Percentiles rank a stretch among this genome's conserved stretches.
phyloP scores from a whole-genome alignment of 2,113 vertebrate species.

The Burhinus bistriatus region DNA sequence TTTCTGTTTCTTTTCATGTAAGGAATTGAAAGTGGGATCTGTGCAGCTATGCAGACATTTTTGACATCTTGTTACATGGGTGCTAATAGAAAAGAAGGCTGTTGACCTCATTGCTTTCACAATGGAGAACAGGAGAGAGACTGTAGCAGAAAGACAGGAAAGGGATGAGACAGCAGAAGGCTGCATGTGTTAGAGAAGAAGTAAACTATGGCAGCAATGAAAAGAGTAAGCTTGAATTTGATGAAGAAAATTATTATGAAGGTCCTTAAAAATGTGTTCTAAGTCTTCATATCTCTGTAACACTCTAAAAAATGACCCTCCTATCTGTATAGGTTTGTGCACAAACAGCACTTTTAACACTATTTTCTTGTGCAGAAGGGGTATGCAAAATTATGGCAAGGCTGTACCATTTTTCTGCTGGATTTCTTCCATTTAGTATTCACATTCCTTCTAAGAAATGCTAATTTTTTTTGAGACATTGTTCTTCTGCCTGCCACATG shows the following conservation, averaged over 20 bases:
- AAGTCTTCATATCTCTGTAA: background rate
- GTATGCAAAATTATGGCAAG: background rate
- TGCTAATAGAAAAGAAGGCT: background rate
- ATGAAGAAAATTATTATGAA: background rate
- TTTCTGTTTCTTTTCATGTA: background rate
- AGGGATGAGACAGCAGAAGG: background rate
- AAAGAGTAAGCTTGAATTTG: background rate
- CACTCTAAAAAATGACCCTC: background rate
- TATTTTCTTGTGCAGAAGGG: background rate
- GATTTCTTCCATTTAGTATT: background rate
- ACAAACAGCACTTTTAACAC: background rate
- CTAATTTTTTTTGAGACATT: background rate
- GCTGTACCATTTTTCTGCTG: background rate
- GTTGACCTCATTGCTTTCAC: background rate
- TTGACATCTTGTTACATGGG: background rate
- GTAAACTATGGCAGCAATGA: background rate
- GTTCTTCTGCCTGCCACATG: background rate
- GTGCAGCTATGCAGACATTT: background rate
- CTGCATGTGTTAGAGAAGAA: background rate
- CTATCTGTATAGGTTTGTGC: background rate
- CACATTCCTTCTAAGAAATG: background rate
- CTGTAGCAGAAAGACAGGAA: background rate
- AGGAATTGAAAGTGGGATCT: background rate
- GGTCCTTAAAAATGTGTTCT: background rate
- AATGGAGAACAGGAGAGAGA: background rate